Conservation (phyloP, 2,113 vertebrate species). For the Brienomyrus brachyistius region DNA sequence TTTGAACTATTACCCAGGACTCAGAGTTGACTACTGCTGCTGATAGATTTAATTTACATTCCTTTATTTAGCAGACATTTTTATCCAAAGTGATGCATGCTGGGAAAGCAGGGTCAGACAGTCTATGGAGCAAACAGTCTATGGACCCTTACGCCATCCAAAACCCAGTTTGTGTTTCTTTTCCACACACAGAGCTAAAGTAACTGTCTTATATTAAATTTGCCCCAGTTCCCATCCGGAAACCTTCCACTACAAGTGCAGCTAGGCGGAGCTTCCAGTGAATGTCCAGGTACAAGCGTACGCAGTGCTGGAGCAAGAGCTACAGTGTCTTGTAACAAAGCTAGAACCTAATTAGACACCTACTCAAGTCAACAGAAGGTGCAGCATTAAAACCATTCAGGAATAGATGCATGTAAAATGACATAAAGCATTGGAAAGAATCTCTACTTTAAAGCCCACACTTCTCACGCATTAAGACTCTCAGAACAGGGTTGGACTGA, state of each 20-base stretch:
- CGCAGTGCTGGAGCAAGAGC: background rate
- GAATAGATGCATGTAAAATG: background rate
- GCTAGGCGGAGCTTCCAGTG: background rate
- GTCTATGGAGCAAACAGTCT: too few relatives aligned
- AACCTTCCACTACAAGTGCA: background rate
- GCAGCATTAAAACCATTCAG: background rate
- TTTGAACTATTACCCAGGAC: too few relatives aligned
- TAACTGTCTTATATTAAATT: too few relatives aligned
- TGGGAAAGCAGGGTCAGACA: too few relatives aligned
- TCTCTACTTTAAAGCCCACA: background rate
- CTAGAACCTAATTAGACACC: background rate
- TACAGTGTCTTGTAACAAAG: background rate
- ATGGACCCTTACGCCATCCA: too few relatives aligned
- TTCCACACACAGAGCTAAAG: too few relatives aligned
- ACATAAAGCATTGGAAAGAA: background rate
- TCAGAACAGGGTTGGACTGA: background rate
- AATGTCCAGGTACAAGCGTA: background rate
- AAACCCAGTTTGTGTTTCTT: too few relatives aligned
- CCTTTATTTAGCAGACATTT: too few relatives aligned
- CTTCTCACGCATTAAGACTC: background rate
- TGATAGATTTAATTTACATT: too few relatives aligned
- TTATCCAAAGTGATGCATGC: too few relatives aligned
- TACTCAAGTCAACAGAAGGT: background rate
- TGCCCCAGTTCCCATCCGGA: too few relatives aligned
- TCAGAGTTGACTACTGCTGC: too few relatives aligned